A percentile compares a stretch with the other conserved stretches of the same genome.
Conservation (phyloP, 2,113 vertebrate species). For the Parotia lawesii region DNA sequence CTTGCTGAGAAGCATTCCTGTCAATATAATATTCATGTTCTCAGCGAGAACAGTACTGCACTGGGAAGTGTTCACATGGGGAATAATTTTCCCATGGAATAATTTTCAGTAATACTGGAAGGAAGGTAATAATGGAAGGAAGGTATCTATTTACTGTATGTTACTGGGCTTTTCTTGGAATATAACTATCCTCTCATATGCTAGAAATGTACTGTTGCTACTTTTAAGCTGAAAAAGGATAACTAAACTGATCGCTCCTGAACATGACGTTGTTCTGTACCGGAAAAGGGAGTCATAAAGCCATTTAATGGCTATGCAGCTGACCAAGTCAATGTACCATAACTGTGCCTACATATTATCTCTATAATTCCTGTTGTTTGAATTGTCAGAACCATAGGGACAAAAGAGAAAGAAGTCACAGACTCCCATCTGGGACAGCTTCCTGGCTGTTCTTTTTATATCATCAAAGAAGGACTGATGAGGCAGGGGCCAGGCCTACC, state of each 20-base stretch:
- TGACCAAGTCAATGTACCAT: background rate
- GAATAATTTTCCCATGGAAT: conserved; percentile 5
- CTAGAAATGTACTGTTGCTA: background rate
- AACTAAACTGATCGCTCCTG: background rate
- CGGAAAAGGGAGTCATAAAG: background rate
- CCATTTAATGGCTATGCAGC: background rate
- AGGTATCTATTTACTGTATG: background rate
- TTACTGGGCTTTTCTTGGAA: background rate
- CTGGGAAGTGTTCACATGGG: background rate
- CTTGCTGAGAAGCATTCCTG: background rate
- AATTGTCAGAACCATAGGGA: background rate
- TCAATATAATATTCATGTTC: background rate
- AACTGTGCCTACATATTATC: background rate
- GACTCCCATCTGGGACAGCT: background rate
- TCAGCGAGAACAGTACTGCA: background rate
- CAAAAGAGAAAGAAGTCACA: background rate
- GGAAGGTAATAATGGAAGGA: background rate
- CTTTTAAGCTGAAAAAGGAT: background rate
- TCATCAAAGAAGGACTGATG: background rate
- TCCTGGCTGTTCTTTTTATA: background rate
- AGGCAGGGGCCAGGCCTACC: background rate
- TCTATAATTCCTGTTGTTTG: background rate
- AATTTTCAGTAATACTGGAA: conserved; percentile 20
- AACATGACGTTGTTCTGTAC: background rate
- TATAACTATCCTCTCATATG: background rate